Percentiles rank a stretch among this genome's conserved stretches.
phyloP scores from a whole-genome alignment of 2,888 invertebrate species.

The Adineta ricciae region DNA sequence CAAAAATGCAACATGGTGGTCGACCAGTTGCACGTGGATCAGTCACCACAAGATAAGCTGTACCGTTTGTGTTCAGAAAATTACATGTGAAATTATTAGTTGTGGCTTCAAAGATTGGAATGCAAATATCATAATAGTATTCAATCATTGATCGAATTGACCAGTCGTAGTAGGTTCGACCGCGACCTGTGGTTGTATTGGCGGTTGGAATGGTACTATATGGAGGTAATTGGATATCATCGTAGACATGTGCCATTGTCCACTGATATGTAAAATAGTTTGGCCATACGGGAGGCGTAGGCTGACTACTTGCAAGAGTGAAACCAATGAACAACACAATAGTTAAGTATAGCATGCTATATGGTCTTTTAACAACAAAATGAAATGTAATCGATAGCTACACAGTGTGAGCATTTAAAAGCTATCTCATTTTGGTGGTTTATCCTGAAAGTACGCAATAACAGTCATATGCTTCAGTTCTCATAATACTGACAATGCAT shows the following conservation, averaged over 20 bases:
- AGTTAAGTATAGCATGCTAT: too few relatives aligned
- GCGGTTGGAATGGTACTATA: background rate
- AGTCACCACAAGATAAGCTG: background rate
- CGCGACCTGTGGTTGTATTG: background rate
- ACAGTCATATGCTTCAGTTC: background rate
- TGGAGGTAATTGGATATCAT: conserved; percentile 3
- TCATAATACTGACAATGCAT: background rate
- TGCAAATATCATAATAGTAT: background rate
- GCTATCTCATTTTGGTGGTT: too few relatives aligned
- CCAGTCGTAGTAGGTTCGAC: background rate
- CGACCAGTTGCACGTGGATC: conserved; percentile 1
- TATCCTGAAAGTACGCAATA: background rate
- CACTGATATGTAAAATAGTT: background rate
- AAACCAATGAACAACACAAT: background rate
- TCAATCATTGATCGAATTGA: background rate
- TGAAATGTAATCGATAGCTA: too few relatives aligned
- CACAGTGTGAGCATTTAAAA: too few relatives aligned
- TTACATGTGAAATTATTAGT: conserved; percentile 19
- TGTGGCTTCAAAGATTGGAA: background rate
- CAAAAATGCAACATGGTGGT: background rate
- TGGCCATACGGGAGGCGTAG: background rate
- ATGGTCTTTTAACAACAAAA: too few relatives aligned
- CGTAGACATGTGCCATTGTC: conserved; percentile 13
- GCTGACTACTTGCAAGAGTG: background rate
- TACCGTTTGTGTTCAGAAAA: background rate